Percentiles rank a stretch among this genome's conserved stretches.
These are phyloP conservation scores for Boleophthalmus pectinirostris DNA, from an alignment of 2,113 vertebrate species.

Conservation along the genomic window DNA sequence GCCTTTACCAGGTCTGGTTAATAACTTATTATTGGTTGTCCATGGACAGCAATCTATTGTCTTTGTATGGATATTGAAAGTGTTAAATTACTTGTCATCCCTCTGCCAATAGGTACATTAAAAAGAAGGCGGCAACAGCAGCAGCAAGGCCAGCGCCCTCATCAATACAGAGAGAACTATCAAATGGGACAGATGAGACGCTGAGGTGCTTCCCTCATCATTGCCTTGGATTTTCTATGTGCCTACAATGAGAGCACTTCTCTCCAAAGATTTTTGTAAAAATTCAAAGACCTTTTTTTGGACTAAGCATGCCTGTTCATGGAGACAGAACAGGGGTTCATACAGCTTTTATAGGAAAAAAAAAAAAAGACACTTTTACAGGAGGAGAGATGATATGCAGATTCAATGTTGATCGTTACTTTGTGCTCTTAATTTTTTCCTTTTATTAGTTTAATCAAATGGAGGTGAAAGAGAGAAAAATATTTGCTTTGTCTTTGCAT, in stretches of 20 bases:
- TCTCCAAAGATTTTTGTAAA: constrained; percentile 91
- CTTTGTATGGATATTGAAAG: not conserved
- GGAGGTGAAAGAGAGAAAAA: constrained; percentile 25
- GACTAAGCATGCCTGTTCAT: constrained; percentile 50
- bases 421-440: constrained; percentile 48
- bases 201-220: constrained; percentile 80
- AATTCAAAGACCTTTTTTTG: constrained; percentile 65
- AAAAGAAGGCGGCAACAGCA: constrained; percentile 87
- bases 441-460: constrained; percentile 38
- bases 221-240: constrained; percentile 95
- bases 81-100: not conserved
- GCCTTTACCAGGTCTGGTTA: constrained; percentile 87
- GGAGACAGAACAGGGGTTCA: constrained; percentile 59
- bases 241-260: constrained; percentile 95
- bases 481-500: constrained; percentile 14
- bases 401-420: constrained; percentile 53
- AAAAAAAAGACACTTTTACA: constrained; percentile 71
- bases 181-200: constrained; percentile 92
- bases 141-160: constrained; percentile 66
- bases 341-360: constrained; percentile 64
- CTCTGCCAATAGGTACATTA: constrained; percentile 83
- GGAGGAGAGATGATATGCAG: constrained; percentile 50
- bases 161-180: constrained; percentile 84
- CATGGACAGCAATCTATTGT: not conserved
- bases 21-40: not conserved